Evolutionary conservation across 2,797 vertebrate genomes (phyloP).

Genomic region (Cynodonichthys magdalenae): DNA sequence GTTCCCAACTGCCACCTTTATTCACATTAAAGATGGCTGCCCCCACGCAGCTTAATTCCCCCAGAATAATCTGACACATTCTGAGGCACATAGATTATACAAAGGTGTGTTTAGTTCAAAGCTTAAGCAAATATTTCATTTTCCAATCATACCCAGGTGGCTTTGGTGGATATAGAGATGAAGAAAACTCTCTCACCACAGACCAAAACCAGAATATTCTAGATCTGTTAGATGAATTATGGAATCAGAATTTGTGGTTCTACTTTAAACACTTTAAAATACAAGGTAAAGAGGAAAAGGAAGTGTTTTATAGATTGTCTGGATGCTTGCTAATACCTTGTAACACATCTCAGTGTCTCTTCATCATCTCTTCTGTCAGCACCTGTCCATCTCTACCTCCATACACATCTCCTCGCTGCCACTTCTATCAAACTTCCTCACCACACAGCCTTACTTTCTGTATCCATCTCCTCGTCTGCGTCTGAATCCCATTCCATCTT

Average conservation of each 20-base stretch:
- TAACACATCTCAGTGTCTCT: slow-evolving; percentile 37
- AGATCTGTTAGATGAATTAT: no score
- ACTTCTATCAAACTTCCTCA: slow-evolving; percentile 56
- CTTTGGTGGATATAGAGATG: no score
- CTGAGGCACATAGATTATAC: no score
- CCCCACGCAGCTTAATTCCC: no score
- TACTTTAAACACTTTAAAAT: slow-evolving; percentile 18
- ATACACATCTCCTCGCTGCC: slow-evolving; percentile 18
- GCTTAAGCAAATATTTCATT: no score
- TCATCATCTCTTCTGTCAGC: slow-evolving; percentile 58
- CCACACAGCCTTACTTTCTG: slow-evolving; percentile 49
- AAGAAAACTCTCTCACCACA: no score
- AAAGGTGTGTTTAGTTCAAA: no score
- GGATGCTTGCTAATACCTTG: slow-evolving; percentile 18
- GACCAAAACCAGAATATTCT: no score
- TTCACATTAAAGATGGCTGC: slow-evolving; percentile 2
- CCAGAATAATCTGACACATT: no score
- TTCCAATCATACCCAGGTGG: no score
- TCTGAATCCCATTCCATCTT: slow-evolving; percentile 63
- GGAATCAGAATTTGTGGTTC: slow-evolving; percentile 20
- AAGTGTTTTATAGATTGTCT: slow-evolving; percentile 8
- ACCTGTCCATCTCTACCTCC: slow-evolving; percentile 27
- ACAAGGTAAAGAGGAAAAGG: slow-evolving; percentile 16
- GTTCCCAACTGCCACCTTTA: slow-evolving; percentile 8
- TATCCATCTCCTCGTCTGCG: slow-evolving; percentile 44